A percentile compares a stretch with the other conserved stretches of the same genome.
phyloP scores from a whole-genome alignment of 1,140 invertebrate genomes.

The Episyrphus balteatus region DNA sequence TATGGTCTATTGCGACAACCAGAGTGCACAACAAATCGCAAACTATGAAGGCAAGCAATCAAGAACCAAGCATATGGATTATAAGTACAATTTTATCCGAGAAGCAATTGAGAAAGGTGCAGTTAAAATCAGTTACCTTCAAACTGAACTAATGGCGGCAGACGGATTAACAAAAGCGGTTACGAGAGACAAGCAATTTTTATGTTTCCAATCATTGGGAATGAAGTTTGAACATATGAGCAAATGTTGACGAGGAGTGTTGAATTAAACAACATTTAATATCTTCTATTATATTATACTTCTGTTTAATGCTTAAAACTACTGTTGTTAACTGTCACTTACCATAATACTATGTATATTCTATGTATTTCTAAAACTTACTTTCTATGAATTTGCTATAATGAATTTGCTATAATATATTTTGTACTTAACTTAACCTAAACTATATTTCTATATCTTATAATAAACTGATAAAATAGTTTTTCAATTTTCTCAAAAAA shows the following conservation, averaged over 20 bases:
- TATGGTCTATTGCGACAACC: not conserved
- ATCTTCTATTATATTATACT: no score
- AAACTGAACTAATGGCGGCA: not conserved
- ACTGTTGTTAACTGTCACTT: no score
- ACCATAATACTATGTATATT: no score
- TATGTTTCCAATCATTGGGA: not conserved
- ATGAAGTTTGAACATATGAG: not conserved
- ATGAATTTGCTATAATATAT: no score
- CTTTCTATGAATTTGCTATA: no score
- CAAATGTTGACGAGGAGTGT: slow-evolving; percentile 3
- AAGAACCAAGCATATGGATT: slow-evolving; percentile 1
- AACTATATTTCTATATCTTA: no score
- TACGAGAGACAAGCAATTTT: not conserved
- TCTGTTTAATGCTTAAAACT: no score
- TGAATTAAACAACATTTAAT: not conserved
- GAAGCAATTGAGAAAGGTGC: not conserved
- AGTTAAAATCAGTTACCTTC: not conserved
- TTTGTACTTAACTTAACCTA: no score
- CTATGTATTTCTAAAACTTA: no score
- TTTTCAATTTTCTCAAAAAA: no score
- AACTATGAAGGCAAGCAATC: not conserved
- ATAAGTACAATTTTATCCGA: slow-evolving; percentile 1
- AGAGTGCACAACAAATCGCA: slow-evolving; percentile 1
- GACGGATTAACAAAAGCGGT: slow-evolving; percentile 1
- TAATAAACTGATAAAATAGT: no score